phyloP scores from a whole-genome alignment of 92 coral and sea anemone genomes.

The Epizoanthus fatuus region DNA sequence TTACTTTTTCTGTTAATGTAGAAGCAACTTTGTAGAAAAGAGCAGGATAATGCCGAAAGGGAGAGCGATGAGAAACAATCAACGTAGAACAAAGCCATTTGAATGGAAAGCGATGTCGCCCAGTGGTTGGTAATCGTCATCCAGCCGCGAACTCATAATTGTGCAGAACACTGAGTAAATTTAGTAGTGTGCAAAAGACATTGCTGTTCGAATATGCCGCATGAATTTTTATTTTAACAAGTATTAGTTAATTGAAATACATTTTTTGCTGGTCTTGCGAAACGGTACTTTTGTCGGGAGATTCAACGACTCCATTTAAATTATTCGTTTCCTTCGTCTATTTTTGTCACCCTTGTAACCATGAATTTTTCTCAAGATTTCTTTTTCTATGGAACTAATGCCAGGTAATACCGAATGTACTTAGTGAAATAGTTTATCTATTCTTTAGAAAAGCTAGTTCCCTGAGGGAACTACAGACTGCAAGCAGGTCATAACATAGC shows the following conservation, averaged over 20 bases:
- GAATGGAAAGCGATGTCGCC: conserved; percentile 10
- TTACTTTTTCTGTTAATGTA: conserved; percentile 38
- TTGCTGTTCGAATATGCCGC: conserved; percentile 15
- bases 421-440: too few relatives aligned
- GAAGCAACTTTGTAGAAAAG: conserved; percentile 45
- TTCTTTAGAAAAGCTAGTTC: too few relatives aligned
- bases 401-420: too few relatives aligned
- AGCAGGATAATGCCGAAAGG: conserved; percentile 36
- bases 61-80: background rate
- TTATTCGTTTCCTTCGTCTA: too few relatives aligned
- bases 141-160: conserved; percentile 30
- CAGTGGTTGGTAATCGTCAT: conserved; percentile 31
- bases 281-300: too few relatives aligned
- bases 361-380: too few relatives aligned
- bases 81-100: conserved; percentile 33
- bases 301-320: too few relatives aligned
- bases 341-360: too few relatives aligned
- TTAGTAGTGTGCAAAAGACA: background rate
- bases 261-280: background rate
- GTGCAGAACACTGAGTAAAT: background rate
- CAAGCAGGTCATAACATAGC: too few relatives aligned
- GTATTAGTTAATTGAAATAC: background rate
- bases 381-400: too few relatives aligned
- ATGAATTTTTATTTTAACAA: conserved; percentile 9
- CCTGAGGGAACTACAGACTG: too few relatives aligned